Base-by-base conservation (phyloP, 2,888 invertebrate species). In the Thymelicus lineola region DNA sequence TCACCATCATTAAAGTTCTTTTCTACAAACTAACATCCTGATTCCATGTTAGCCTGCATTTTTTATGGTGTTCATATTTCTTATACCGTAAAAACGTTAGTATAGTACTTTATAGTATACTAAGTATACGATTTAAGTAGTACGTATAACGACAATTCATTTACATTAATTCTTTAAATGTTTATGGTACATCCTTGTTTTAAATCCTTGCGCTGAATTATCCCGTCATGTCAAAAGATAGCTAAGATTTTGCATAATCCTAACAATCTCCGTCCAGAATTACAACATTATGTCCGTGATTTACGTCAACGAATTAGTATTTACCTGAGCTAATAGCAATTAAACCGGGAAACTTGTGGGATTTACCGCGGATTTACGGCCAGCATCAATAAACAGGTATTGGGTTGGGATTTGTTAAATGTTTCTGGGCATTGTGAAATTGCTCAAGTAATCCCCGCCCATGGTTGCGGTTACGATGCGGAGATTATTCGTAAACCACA, bases 361-460 rank as follows among this genome's bases (percentile, higher is more conserved):
- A 48, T 64, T 69, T 59, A 69, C 63, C 15, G 38, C 45, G 62
- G 58, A 69, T 69, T 64, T 69, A 64, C 69, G 64, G 50, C 63
- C 59, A 15, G 42, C 69, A 64, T 64, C 63, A 64, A 69, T 69
- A 69, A 69, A 69, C 69, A 69, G 63, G 69, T 69, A 63, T 69
- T 63, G 62, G 45, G 62, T 35, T 48, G 68, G 68, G 68, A 68
- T 68, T 68, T 68, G 68, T 62, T 68, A 68, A 68, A 62, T 68
- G 69, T 63, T 63, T 69, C 69, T 69, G 63, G 63, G 28, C 57
- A 48, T 57, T 38, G 57, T 45, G 14, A 36, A 62, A 62, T 68
- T 62, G 62, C 57, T 55, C 46, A 68, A 65, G 61, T 68, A 68
- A 68, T 68, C 61, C 62, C 12, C 46, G 46, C 10, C 36, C 15